Conservation (phyloP, 2,888 invertebrate genomes). For the Melanostoma scalare region DNA sequence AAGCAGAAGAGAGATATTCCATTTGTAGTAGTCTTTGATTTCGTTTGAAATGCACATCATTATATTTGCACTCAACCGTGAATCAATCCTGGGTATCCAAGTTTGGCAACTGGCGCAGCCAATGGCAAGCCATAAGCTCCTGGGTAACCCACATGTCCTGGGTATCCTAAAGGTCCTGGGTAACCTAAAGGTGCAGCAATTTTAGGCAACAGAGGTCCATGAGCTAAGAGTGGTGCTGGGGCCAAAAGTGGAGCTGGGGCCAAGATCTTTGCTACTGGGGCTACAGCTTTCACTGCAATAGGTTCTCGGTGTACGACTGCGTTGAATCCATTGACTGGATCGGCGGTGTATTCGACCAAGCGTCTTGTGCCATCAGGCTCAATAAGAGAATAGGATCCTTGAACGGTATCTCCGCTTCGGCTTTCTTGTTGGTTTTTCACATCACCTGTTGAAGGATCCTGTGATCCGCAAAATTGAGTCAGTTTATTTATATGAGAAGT, state of each 20-base stretch:
- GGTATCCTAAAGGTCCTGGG: background rate
- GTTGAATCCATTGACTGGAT: conserved; percentile 85
- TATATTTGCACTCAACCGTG: conserved; percentile 61
- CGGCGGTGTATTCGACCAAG: conserved; percentile 84
- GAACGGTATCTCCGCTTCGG: conserved; percentile 84
- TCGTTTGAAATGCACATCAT: conserved; percentile 28
- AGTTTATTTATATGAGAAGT: background rate
- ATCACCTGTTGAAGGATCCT: conserved; percentile 83
- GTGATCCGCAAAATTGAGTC: background rate
- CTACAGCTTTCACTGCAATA: conserved; percentile 81
- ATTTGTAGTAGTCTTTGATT: conserved; percentile 60
- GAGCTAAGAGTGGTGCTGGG: conserved; percentile 74
- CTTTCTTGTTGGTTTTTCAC: conserved; percentile 84
- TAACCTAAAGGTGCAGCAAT: conserved; percentile 62
- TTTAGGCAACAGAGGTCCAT: conserved; percentile 72
- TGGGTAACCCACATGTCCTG: conserved; percentile 27
- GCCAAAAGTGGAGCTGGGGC: conserved; percentile 76
- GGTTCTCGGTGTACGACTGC: conserved; percentile 84
- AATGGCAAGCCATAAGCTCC: conserved; percentile 42
- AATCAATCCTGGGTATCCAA: conserved; percentile 65
- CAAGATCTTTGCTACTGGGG: conserved; percentile 76
- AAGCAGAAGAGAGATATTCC: conserved; percentile 62
- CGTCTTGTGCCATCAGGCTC: conserved; percentile 84
- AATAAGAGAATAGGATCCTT: conserved; percentile 83
- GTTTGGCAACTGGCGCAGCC: conserved; percentile 35